Conservation (phyloP, 2,113 vertebrate species). For the Micromys minutus region DNA sequence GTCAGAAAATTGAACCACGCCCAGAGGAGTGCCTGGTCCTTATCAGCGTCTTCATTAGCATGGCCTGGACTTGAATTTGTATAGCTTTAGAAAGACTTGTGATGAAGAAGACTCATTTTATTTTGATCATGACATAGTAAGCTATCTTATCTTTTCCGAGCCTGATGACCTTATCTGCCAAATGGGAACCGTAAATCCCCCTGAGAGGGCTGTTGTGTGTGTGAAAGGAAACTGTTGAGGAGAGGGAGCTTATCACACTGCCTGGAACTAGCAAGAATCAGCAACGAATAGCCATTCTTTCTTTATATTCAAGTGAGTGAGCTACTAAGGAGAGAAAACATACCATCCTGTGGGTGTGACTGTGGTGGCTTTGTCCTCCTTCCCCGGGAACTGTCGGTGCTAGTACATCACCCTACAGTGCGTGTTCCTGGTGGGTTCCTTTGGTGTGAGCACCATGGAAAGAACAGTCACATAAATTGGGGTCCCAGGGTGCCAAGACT, state of each 20-base stretch:
- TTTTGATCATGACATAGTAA: not conserved
- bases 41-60: not conserved
- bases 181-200: not conserved
- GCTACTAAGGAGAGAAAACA: constrained; percentile 7
- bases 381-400: not conserved
- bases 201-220: not conserved
- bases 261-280: not conserved
- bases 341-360: not conserved
- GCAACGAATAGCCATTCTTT: not conserved
- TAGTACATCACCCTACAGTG: not conserved
- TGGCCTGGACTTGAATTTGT: not conserved
- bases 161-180: not conserved
- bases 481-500: not conserved
- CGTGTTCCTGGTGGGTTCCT: not conserved
- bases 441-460: constrained; percentile 12
- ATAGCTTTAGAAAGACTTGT: not conserved
- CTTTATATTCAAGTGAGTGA: not conserved
- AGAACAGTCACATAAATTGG: not conserved
- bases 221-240: not conserved
- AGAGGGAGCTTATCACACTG: constrained; percentile 32
- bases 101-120: not conserved
- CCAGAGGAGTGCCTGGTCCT: not conserved
- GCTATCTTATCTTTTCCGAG: not conserved
- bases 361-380: not conserved
- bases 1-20: not conserved